Conservation (phyloP, 2,888 invertebrate genomes). For the Clostera curtula region DNA sequence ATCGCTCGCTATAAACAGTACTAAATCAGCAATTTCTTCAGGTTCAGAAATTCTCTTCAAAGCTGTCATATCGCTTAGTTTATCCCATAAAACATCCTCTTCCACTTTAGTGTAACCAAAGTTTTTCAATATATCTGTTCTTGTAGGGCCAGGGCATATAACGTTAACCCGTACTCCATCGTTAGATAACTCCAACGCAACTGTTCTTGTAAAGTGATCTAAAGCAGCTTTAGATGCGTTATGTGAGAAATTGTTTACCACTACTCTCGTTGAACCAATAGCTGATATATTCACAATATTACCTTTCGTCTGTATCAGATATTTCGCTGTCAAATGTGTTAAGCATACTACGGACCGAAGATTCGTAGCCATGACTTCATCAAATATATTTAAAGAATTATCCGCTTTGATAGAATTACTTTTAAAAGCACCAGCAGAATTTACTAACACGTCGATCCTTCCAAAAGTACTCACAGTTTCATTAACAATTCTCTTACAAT, state of each 20-base stretch:
- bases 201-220: slow-evolving; percentile 23
- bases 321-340: slow-evolving; percentile 17
- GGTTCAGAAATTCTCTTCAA: slow-evolving; percentile 14
- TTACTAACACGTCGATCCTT: slow-evolving; percentile 14
- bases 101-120: background rate
- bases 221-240: slow-evolving; percentile 23
- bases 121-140: slow-evolving; percentile 6
- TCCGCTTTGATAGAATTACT: slow-evolving; percentile 3
- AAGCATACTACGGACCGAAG: slow-evolving; percentile 11
- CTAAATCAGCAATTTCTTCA: slow-evolving; percentile 27
- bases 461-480: slow-evolving; percentile 11
- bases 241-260: slow-evolving; percentile 8
- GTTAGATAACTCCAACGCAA: slow-evolving; percentile 78
- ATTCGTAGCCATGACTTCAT: slow-evolving; percentile 12
- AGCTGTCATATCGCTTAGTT: slow-evolving; percentile 1
- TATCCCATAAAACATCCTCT: slow-evolving; percentile 1
- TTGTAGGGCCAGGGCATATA: slow-evolving; percentile 21
- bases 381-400: slow-evolving; percentile 9
- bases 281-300: slow-evolving; percentile 82
- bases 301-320: slow-evolving; percentile 39
- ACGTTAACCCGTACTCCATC: slow-evolving; percentile 80
- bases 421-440: slow-evolving; percentile 13
- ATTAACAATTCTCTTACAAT: slow-evolving; percentile 7
- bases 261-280: slow-evolving; percentile 4
- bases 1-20: slow-evolving; percentile 24